Conservation (phyloP, 2,113 vertebrate species). For the Platanista minor region DNA sequence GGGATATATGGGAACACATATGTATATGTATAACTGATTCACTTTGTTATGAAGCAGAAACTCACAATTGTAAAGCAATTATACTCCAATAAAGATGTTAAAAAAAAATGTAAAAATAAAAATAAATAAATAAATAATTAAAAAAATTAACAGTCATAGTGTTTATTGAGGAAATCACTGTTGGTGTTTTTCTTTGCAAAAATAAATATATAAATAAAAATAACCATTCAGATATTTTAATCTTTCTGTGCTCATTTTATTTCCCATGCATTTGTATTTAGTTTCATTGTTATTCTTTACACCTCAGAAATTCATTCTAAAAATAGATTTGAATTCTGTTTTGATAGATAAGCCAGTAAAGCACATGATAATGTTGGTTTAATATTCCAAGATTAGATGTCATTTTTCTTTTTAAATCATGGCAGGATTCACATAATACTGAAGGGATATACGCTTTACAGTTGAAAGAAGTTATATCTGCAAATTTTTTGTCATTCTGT, state of each 20-base stretch:
- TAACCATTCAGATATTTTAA: constrained; percentile 17
- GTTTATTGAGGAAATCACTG: constrained; percentile 11
- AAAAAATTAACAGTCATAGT: too few relatives aligned
- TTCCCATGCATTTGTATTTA: background rate
- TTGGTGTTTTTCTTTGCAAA: too few relatives aligned
- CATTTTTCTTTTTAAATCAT: constrained; percentile 57
- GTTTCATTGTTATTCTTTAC: constrained; percentile 38
- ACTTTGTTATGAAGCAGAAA: too few relatives aligned
- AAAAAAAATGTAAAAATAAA: too few relatives aligned
- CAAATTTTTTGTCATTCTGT: constrained; percentile 37
- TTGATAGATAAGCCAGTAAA: constrained; percentile 39
- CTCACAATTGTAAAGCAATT: too few relatives aligned
- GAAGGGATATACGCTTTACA: constrained; percentile 35
- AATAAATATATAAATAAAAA: background rate
- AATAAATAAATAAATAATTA: too few relatives aligned
- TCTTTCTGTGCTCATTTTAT: background rate
- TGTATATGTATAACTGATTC: too few relatives aligned
- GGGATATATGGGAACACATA: too few relatives aligned
- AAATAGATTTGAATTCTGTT: constrained; percentile 5
- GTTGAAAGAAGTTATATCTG: background rate
- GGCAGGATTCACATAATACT: background rate
- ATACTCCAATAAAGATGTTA: too few relatives aligned
- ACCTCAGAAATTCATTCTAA: constrained; percentile 31
- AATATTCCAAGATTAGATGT: constrained; percentile 23
- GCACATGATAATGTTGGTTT: background rate